Base-by-base conservation (phyloP, 1,140 invertebrate genomes). In the Sweltsa coloradensis region DNA sequence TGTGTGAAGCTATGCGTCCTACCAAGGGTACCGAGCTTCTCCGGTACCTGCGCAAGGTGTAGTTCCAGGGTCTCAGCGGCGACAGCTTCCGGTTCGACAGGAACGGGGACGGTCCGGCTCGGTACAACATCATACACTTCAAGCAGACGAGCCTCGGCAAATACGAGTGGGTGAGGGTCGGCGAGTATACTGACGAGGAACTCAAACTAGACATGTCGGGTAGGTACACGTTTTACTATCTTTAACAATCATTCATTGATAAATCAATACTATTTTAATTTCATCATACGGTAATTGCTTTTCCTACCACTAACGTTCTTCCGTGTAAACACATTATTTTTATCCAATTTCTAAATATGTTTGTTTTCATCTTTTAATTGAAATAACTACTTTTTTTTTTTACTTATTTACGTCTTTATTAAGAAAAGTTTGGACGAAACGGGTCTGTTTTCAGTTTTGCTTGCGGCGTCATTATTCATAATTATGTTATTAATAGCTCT, bases 101-200 rank as follows among this genome's bases (percentile, higher is more conserved):
- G 13, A 86, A 89, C 56, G 89, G 89, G 1, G 92, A 97, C 57
- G 92, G 90, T 0, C 91, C 92, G 1, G 86, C 90, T 0, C 73
- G 91, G 3, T 97, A 97, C 68, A 90, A 93, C 57, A 94, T 96
- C 47, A 82, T 96, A 37, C 92, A 96, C 61, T 97, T 93, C 71
- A 90, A 91, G 60, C 86, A 93, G 62, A 74, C 78, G 1, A 66
- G 70, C 3, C 71, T 68, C 0, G 83, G 82, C 1, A 70, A 76
- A 26, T 93, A 84, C 64, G 72, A 79, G 49, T 96, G 91, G 91
- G 71, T 89, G 11, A 78, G 80, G 49, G 88, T 94, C 1, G 89
- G 89, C 1, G 77, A 86, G 60, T 89, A 89, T 64, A 65, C 81
- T 21, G 80, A 87, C 56, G 86, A 83, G 9, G 76, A 79, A 58